Evolutionary conservation across 2,888 invertebrate species (phyloP).

Genomic region (Drosophila atroscutellata): DNA sequence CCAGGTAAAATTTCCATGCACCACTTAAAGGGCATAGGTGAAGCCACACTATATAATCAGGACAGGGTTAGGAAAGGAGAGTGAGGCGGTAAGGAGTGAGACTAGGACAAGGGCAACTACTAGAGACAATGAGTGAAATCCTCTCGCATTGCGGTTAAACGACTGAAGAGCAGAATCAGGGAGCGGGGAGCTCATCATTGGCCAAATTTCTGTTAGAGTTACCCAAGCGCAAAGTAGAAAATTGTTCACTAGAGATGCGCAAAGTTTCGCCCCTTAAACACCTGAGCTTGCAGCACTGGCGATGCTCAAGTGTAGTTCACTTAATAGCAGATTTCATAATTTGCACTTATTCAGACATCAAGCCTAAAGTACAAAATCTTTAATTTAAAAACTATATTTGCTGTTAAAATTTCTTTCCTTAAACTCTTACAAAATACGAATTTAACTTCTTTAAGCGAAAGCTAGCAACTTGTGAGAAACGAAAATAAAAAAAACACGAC

Average conservation of each 20-base stretch:
- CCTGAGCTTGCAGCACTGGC: neutral
- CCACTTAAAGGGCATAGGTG: constrained; percentile 43
- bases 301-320: neutral
- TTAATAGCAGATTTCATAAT: neutral
- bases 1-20: constrained; percentile 25
- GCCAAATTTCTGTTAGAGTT: constrained; percentile 43
- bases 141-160: constrained; percentile 59
- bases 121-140: constrained; percentile 27
- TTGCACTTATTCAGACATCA: neutral
- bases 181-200: neutral
- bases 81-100: neutral
- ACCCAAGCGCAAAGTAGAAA: constrained; percentile 20
- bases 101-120: constrained; percentile 31
- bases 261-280: neutral
- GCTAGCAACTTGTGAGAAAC: constrained; percentile 1
- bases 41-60: constrained; percentile 16
- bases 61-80: neutral
- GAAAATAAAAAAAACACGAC: neutral
- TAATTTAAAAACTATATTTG: neutral
- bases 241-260: constrained; percentile 8
- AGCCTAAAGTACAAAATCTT: neutral
- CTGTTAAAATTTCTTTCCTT: neutral
- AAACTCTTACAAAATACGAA: neutral
- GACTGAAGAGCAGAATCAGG: constrained; percentile 21
- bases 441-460: neutral